Evolutionary conservation across 2,888 invertebrate species (phyloP), one percentile per base, ranked within the genome.

Genomic region (Andrena fulva): DNA sequence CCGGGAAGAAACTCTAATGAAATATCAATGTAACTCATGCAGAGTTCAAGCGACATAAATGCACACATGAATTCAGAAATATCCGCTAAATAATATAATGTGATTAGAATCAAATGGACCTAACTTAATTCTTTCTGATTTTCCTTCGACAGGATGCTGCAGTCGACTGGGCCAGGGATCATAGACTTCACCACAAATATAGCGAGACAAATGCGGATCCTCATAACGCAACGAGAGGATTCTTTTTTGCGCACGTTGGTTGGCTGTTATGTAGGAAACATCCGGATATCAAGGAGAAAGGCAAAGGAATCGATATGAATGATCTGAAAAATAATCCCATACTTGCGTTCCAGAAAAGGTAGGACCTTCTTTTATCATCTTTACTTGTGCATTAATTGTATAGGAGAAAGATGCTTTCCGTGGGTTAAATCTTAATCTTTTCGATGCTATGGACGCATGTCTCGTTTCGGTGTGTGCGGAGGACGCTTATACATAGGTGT

Each of bases 221-320:
- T 0, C 98, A 99, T 93, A 98, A 98, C 92, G 98, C 98, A 1
- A 97, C 94, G 70, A 95, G 98, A 33, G 99, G 99, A 10, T 98
- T 99, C 95, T 99, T 99, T 96, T 99, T 99, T 95, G 96, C 99
- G 0, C 99, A 99, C 94, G 96, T 99, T 89, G 99, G 99, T 79
- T 99, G 99, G 99, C 95, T 99, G 82, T 94, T 99, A 75, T 97
- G 97, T 90, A 96, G 96, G 89, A 99, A 99, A 93, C 99, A 99
- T 93, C 98, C 98, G 0, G 97, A 98, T 85, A 97, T 99, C 54
- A 97, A 96, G 92, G 95, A 95, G 83, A 98, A 98, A 94, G 99
- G 99, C 91, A 97, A 97, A 89, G 96, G 96, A 63, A 95, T 99
- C 33, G 98, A 99, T 92, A 91, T 98, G 85, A 97, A 96, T 68